Evolutionary conservation across 2,888 invertebrate genomes (phyloP).

Genomic region (Rotaria magnacalcarata): DNA sequence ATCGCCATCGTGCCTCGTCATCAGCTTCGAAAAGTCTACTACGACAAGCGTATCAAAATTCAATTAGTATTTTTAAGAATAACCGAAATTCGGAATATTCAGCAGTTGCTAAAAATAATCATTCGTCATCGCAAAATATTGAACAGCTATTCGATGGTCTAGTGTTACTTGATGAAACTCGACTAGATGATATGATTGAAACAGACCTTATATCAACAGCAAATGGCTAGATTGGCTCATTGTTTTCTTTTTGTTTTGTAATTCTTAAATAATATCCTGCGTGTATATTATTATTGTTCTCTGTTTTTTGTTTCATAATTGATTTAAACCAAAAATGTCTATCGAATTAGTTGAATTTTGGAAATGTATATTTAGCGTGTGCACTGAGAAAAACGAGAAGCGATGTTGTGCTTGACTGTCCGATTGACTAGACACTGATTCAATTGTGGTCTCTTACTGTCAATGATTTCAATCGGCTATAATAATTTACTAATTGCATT

Average conservation of each 20-base stretch:
- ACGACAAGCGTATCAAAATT: not conserved
- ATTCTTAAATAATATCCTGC: not conserved
- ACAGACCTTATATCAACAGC: conserved; percentile 2
- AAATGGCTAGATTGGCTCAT: not conserved
- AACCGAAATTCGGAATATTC: not conserved
- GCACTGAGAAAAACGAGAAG: too few relatives aligned
- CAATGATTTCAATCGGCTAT: too few relatives aligned
- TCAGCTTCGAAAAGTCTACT: not conserved
- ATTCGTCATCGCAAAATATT: not conserved
- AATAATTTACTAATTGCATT: too few relatives aligned
- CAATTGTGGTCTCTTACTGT: too few relatives aligned
- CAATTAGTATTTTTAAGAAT: not conserved
- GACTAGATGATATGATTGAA: not conserved
- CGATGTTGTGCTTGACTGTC: too few relatives aligned
- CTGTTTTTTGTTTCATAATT: too few relatives aligned
- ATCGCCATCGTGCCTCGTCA: not conserved
- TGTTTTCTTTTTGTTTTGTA: not conserved
- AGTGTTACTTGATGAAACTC: not conserved
- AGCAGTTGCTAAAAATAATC: not conserved
- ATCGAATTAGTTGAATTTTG: too few relatives aligned
- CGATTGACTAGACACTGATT: too few relatives aligned
- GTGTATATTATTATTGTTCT: not conserved
- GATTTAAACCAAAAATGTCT: too few relatives aligned
- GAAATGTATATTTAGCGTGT: too few relatives aligned
- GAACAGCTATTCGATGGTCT: not conserved